phyloP scores from a whole-genome alignment of 1,140 invertebrate genomes.

The Steinernema khuongi region DNA sequence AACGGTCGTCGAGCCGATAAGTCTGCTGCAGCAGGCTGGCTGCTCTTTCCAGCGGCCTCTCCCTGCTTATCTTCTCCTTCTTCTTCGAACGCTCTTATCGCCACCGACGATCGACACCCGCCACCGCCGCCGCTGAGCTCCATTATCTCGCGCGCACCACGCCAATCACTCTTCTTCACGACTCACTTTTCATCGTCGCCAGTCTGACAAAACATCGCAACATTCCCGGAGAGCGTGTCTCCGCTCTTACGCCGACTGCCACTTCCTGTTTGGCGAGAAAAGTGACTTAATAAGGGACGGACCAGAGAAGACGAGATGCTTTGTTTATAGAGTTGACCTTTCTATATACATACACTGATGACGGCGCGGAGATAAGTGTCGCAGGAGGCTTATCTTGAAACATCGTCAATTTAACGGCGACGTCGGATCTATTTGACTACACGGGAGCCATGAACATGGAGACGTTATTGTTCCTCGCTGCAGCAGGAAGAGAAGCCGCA shows the following conservation, averaged over 20 bases:
- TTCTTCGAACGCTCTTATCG: constrained; percentile 9
- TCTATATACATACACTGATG: no score
- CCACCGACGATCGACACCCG: background rate
- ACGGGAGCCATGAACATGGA: background rate
- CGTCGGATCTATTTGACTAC: background rate
- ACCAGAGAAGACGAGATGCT: background rate
- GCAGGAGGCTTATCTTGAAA: background rate
- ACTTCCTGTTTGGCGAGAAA: background rate
- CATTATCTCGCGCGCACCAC: constrained; percentile 2
- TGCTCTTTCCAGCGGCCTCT: background rate
- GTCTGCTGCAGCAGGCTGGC: background rate
- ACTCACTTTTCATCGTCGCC: background rate
- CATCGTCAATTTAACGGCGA: background rate
- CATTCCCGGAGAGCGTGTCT: background rate
- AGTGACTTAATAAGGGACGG: background rate
- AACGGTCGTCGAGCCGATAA: background rate
- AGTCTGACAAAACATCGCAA: constrained; percentile 3
- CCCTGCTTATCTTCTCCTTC: background rate
- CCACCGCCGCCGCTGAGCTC: background rate
- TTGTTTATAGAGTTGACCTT: constrained; percentile 15
- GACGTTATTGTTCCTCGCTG: constrained; percentile 12
- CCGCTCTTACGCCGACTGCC: background rate
- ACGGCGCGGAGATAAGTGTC: background rate
- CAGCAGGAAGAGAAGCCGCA: background rate
- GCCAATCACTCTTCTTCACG: background rate